Conservation (phyloP, 2,888 invertebrate genomes). For the Cheilosia grossa region DNA sequence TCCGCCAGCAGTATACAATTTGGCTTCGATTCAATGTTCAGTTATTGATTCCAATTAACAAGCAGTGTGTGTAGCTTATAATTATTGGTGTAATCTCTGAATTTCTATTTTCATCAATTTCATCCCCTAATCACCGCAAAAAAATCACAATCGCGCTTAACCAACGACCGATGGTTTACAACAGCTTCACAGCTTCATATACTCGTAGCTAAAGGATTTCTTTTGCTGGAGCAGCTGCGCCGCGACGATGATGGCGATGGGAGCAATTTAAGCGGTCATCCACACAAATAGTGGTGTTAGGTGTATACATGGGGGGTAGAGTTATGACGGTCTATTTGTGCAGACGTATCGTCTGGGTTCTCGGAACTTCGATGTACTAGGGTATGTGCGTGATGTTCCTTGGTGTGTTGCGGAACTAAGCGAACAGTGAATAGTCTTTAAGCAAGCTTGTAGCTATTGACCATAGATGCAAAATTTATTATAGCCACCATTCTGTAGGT, state of each 20-base stretch:
- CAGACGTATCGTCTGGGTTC: no score
- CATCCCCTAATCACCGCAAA: slow-evolving; percentile 1
- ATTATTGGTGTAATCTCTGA: slow-evolving; percentile 48
- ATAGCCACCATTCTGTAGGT: no score
- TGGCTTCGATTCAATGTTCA: slow-evolving; percentile 59
- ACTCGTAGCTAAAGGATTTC: background rate
- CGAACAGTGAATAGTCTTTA: no score
- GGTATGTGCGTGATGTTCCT: no score
- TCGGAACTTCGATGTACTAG: no score
- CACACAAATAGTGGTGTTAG: no score
- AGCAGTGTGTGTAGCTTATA: slow-evolving; percentile 44
- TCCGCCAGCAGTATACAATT: slow-evolving; percentile 25
- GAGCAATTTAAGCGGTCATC: background rate
- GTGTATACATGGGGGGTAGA: background rate
- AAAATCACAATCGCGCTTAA: background rate
- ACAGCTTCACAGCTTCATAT: background rate
- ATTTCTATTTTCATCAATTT: slow-evolving; percentile 52
- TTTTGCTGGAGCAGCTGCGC: background rate
- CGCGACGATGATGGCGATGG: background rate
- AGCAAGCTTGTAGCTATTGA: no score
- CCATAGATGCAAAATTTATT: no score
- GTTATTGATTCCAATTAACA: slow-evolving; percentile 65
- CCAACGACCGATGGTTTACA: background rate
- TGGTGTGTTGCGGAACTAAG: no score
- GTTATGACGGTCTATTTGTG: no score